phyloP scores from a whole-genome alignment of 1,140 invertebrate genomes.

The Tigriopus japonicus region DNA sequence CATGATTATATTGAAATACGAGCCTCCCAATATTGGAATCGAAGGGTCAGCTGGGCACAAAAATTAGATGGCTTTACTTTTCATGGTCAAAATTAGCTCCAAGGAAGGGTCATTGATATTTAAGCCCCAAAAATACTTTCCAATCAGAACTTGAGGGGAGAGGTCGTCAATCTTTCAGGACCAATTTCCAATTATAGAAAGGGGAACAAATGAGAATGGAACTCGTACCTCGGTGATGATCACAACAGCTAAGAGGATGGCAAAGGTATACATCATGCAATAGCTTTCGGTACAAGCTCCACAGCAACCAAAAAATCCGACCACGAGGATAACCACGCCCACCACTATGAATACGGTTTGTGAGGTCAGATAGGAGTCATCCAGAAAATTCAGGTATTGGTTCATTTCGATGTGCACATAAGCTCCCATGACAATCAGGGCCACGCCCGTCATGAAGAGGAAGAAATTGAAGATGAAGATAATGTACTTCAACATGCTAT shows the following conservation, averaged over 20 bases:
- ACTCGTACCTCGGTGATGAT: background rate
- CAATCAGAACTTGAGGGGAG: background rate
- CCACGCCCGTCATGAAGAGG: constrained; percentile 25
- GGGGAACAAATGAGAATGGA: constrained; percentile 15
- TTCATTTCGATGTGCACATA: constrained; percentile 15
- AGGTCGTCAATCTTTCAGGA: background rate
- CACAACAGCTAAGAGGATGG: background rate
- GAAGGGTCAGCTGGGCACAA: no score
- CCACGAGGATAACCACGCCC: constrained; percentile 18
- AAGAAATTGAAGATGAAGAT: constrained; percentile 28
- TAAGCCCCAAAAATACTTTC: no score
- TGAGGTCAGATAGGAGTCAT: constrained; percentile 16
- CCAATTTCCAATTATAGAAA: background rate
- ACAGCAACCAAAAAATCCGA: constrained; percentile 24
- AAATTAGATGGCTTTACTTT: no score
- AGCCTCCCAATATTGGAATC: no score
- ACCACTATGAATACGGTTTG: constrained; percentile 21
- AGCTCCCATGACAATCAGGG: constrained; percentile 17
- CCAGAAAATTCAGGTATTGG: constrained; percentile 17
- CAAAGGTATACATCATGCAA: constrained; percentile 22
- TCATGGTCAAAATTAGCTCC: no score
- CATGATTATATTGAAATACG: background rate
- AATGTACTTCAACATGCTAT: constrained; percentile 23
- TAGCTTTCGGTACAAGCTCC: constrained; percentile 22
- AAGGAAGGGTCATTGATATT: no score